These are phyloP conservation scores for Drosophila tristis DNA, from an alignment of 1,140 invertebrate genomes.

Conservation along the genomic window DNA sequence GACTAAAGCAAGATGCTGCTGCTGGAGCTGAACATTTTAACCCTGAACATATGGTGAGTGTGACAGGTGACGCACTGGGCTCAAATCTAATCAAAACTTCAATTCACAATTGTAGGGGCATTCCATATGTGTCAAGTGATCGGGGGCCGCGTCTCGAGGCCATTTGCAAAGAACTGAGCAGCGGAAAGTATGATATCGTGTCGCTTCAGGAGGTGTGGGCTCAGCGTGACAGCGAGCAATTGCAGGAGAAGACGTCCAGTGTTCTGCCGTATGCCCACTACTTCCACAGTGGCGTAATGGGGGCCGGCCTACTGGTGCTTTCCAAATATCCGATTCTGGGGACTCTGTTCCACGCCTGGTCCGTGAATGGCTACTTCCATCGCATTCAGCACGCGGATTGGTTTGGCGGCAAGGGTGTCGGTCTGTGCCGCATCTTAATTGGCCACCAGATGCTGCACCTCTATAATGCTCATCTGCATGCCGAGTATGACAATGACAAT, in stretches of 20 bases:
- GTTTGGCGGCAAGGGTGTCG: conserved; percentile 99
- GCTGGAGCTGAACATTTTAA: conserved; percentile 79
- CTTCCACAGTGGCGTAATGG: conserved; percentile 96
- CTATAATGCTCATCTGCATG: conserved; percentile 97
- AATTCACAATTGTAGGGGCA: conserved; percentile 88
- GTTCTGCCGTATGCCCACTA: conserved; percentile 95
- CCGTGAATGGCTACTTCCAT: conserved; percentile 98
- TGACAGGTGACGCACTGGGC: conserved; percentile 2
- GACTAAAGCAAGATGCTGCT: conserved; percentile 58
- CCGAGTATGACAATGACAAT: conserved; percentile 94
- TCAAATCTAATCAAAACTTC: conserved; percentile 53
- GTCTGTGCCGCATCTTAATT: conserved; percentile 91
- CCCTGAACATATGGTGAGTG: conserved; percentile 80
- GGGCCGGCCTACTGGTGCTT: conserved; percentile 96
- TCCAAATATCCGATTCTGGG: conserved; percentile 94
- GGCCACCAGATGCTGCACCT: conserved; percentile 89
- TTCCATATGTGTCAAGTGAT: conserved; percentile 92
- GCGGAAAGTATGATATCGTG: conserved; percentile 92
- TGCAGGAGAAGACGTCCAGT: conserved; percentile 87
- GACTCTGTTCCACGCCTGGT: conserved; percentile 95
- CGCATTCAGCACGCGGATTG: conserved; percentile 98
- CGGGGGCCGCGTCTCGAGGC: conserved; percentile 90
- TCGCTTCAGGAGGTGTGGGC: conserved; percentile 97
- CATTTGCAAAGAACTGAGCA: conserved; percentile 90
- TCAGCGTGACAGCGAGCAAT: conserved; percentile 88